Evolutionary conservation across 2,797 vertebrate species (phyloP).

Genomic region (Parambassis ranga): DNA sequence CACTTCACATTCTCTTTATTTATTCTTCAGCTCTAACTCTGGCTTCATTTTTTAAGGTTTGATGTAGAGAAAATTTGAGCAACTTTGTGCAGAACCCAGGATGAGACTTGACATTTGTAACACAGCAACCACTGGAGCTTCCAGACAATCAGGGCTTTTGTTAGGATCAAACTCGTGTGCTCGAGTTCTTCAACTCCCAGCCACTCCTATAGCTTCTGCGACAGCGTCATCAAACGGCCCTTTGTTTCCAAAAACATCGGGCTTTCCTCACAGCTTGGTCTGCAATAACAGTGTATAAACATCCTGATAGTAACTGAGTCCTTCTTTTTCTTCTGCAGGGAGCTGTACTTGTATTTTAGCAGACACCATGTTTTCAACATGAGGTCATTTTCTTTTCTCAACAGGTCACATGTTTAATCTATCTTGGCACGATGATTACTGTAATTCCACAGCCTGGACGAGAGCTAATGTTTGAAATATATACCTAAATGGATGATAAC

Average conservation of each 20-base stretch:
- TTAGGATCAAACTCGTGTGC: background rate
- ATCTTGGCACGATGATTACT: background rate
- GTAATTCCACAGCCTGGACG: background rate
- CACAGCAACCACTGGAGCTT: background rate
- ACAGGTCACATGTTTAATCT: background rate
- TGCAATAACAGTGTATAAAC: slow-evolving; percentile 4
- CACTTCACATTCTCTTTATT: slow-evolving; percentile 13
- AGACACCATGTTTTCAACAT: background rate
- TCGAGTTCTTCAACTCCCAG: background rate
- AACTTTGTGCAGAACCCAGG: background rate
- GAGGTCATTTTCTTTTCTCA: background rate
- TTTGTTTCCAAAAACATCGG: slow-evolving; percentile 32
- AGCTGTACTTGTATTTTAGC: background rate
- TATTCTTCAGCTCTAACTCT: background rate
- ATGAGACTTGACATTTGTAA: background rate
- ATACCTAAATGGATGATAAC: too few relatives aligned
- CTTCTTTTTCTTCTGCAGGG: background rate
- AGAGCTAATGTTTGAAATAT: too few relatives aligned
- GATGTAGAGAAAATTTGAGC: background rate
- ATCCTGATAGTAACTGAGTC: background rate
- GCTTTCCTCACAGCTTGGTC: background rate
- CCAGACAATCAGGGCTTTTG: slow-evolving; percentile 32
- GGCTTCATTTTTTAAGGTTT: too few relatives aligned
- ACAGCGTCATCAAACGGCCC: slow-evolving; percentile 7
- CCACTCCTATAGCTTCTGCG: background rate